Evolutionary conservation across 2,113 vertebrate genomes (phyloP).

Genomic region (Benthochromis sp.): DNA sequence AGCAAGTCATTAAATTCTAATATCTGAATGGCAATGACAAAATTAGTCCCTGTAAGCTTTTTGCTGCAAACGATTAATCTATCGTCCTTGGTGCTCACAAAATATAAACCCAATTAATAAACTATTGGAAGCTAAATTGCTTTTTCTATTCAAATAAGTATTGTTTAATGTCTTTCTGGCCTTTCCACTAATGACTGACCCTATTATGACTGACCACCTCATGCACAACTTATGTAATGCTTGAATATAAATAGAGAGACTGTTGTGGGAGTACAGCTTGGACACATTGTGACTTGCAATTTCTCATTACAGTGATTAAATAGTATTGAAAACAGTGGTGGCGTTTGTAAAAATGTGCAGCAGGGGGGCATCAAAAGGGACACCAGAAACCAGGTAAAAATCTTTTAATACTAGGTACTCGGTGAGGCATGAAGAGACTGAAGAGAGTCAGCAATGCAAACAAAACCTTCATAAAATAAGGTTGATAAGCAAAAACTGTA

Average conservation of each 20-base stretch:
- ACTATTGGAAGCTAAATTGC: slow-evolving; percentile 6
- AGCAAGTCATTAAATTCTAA: not conserved
- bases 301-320: not conserved
- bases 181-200: not conserved
- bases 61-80: not conserved
- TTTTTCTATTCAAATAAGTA: not conserved
- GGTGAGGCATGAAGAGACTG: not conserved
- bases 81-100: not conserved
- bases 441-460: not conserved
- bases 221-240: not conserved
- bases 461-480: not conserved
- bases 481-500: not conserved
- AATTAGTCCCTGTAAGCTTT: slow-evolving; percentile 14
- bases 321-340: not conserved
- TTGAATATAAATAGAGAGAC: slow-evolving; percentile 11
- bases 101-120: slow-evolving; percentile 21
- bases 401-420: not conserved
- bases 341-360: not conserved
- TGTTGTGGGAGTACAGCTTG: not conserved
- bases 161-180: not conserved
- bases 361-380: not conserved
- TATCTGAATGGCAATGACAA: not conserved
- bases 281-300: not conserved
- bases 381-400: not conserved
- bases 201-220: not conserved